Percentiles rank a stretch among this genome's conserved stretches.
phyloP scores from a whole-genome alignment of 2,888 invertebrate genomes.

The Neoascia interrupta region DNA sequence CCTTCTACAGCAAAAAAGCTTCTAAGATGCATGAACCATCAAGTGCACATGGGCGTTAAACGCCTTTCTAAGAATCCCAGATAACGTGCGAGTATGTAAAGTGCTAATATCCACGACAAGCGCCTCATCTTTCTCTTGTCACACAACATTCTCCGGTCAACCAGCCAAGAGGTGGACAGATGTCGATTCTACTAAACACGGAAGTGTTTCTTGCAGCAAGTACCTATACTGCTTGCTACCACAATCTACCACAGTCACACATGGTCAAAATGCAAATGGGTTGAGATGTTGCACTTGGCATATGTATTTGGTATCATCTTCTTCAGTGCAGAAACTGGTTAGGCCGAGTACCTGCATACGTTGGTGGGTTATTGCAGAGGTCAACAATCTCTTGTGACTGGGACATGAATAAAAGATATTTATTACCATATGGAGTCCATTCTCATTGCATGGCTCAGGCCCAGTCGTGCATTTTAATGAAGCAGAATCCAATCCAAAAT shows the following conservation, averaged over 20 bases:
- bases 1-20: no score
- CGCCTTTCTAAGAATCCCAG: no score
- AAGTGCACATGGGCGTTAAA: no score
- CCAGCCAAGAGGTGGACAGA: constrained; percentile 10
- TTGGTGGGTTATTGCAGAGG: constrained; percentile 23
- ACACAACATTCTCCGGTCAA: constrained; percentile 47
- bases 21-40: no score
- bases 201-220: constrained; percentile 43
- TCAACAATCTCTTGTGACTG: constrained; percentile 53
- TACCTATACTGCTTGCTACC: constrained; percentile 8
- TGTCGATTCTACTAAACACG: constrained; percentile 50
- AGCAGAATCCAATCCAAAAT: not conserved
- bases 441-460: no score
- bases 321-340: constrained; percentile 42
- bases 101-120: no score
- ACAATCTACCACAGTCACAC: no score
- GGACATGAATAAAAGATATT: no score
- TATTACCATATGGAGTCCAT: no score
- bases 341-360: constrained; percentile 2
- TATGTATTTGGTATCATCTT: constrained; percentile 39
- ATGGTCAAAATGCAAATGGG: constrained; percentile 40
- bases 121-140: constrained; percentile 36
- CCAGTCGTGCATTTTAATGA: constrained; percentile 18
- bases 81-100: no score
- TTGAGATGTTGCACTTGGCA: constrained; percentile 12